Conservation (phyloP, 1,140 invertebrate species). For the Nilaparvata lugens region DNA sequence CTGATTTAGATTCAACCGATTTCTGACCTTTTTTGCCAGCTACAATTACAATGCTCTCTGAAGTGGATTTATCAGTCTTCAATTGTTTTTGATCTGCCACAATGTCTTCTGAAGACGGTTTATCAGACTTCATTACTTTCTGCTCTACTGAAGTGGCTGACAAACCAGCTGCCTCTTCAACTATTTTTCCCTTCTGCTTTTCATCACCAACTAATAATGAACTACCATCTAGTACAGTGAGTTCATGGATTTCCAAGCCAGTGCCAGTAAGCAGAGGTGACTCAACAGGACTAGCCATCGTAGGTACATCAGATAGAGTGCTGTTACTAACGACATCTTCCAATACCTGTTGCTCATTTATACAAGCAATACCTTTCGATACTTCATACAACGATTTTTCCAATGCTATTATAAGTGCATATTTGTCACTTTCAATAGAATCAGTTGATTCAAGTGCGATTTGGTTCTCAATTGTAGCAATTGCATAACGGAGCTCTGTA, state of each 20-base stretch:
- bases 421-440: conserved; percentile 1
- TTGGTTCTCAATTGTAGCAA: conserved; percentile 13
- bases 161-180: no score
- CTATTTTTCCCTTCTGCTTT: no score
- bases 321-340: conserved; percentile 17
- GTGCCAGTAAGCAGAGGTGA: background rate
- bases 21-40: background rate
- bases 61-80: background rate
- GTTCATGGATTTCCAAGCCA: conserved; percentile 10
- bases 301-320: conserved; percentile 19
- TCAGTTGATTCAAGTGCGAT: conserved; percentile 11
- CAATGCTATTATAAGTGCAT: conserved; percentile 32
- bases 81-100: background rate
- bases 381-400: conserved; percentile 38
- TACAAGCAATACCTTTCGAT: conserved; percentile 34
- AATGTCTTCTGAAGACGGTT: no score
- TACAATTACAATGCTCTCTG: no score
- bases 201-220: background rate
- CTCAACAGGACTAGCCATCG: conserved; percentile 18
- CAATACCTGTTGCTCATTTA: conserved; percentile 29
- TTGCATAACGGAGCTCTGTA: conserved; percentile 9
- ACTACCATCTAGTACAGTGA: conserved; percentile 11
- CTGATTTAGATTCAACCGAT: background rate
- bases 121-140: no score
- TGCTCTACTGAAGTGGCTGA: no score